Evolutionary conservation across 37 sponge, comb jelly and placozoan species (phyloP).

Genomic region (Axinella damicornis): DNA sequence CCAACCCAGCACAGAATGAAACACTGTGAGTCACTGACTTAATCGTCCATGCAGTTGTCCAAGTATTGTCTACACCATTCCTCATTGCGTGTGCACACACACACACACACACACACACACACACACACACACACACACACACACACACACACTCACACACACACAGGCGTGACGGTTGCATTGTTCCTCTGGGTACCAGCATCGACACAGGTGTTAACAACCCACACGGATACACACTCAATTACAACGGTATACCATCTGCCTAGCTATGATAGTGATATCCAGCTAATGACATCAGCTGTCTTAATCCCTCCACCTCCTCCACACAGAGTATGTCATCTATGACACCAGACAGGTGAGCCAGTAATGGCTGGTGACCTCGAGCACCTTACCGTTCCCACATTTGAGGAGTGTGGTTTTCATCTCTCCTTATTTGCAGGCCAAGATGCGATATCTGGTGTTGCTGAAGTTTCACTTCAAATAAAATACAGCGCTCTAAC

Average conservation of each 20-base stretch:
- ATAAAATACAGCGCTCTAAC: not conserved
- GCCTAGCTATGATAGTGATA: no score
- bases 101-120: not conserved
- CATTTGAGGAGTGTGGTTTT: not conserved
- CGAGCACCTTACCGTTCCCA: no score
- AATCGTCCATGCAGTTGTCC: no score
- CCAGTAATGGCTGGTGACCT: not conserved
- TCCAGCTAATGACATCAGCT: not conserved
- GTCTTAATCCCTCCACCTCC: not conserved
- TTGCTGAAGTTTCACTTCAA: conserved; percentile 86
- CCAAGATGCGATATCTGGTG: conserved; percentile 87
- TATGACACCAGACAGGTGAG: conserved; percentile 72
- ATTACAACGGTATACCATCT: conserved; percentile 85
- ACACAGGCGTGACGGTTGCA: conserved; percentile 75
- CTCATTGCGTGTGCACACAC: not conserved
- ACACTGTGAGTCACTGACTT: conserved; percentile 53
- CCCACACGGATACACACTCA: conserved; percentile 92
- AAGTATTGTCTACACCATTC: not conserved
- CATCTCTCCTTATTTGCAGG: conserved; percentile 9
- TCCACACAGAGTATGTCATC: conserved; percentile 71
- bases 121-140: not conserved
- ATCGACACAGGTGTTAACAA: conserved; percentile 80
- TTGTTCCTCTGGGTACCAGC: conserved; percentile 83
- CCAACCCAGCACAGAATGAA: conserved; percentile 69
- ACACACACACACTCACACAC: conserved; percentile 5